Base-by-base conservation (phyloP, 2,113 vertebrate genomes). In the Anolis sagrei region DNA sequence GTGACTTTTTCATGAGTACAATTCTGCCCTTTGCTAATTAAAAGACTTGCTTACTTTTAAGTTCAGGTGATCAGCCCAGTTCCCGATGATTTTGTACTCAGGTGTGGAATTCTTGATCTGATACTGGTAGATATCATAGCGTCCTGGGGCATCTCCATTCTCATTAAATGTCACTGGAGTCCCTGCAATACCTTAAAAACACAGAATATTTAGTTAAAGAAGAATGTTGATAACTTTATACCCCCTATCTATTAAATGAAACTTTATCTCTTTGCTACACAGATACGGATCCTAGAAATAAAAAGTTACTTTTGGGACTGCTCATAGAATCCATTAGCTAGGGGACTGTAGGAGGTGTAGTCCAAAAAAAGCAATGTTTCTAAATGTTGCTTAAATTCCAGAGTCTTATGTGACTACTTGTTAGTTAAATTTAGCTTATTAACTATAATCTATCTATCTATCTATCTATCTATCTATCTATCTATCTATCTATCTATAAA, bases 71-170 rank as follows among this genome's bases (percentile, higher is more conserved):
- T 99, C 98, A 0, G 97, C 97, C 98, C 98, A 99, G 64, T 97
- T 95, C 76, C 98, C 98, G 0, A 99, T 98, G 93, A 98, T 97
- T 94, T 97, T 98, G 95, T 99, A 99, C 89, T 98, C 98, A 0
- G 96, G 95, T 0, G 95, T 97, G 89, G 96, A 95, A 16, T 98
- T 98, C 85, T 95, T 95, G 70, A 98, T 96, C 95, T 99, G 98
- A 94, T 99, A 99, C 91, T 99, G 98, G 94, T 98, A 99, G 95
- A 99, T 98, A 93, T 99, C 98, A 0, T 99, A 99, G 62, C 98
- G 98, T 14, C 98, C 98, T 0, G 98, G 98, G 0, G 98, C 98
- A 0, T 99, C 98, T 76, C 98, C 98, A 0, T 99, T 99, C 94
- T 98, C 97, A 0, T 99, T 99, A 95, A 99, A 99, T 0, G 98